Evolutionary conservation across 2,888 invertebrate genomes (phyloP), one percentile per base, ranked within the genome.

Genomic region (Bombylius major): DNA sequence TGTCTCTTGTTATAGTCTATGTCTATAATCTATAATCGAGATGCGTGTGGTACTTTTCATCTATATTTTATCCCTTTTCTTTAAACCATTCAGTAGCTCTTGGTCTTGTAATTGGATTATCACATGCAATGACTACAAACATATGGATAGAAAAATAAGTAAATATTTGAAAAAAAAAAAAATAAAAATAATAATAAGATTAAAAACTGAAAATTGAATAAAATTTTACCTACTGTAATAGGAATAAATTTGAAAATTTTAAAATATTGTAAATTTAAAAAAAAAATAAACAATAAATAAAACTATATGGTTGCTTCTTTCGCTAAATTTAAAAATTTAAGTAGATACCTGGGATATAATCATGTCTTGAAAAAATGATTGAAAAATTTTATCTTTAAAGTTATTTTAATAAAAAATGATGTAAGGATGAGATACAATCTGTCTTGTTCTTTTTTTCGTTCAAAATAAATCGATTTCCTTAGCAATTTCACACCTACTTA

Each of bases 401-500:
- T 45, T 50, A 23, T 23, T 33, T 36, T 53, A 50, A 56, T 56
- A 56, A 56, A 56, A 56, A 56, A 56, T 56, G 52, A 56, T 56
- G 53, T 53, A 56, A 53, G 53, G 53, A 54, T 54, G 54, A 53
- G 55, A 52, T 45, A 51, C 47, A 51, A 55, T 55, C 42, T 39
- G 55, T 55, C 55, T 55, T 34, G 34, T 42, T 50, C 23, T 31
- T 45, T 51, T 36, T 36, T 36, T 36, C 9, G 36, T 36, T 36
- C 9, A 36, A 36, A 50, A 51, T 55, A 55, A 55, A 55, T 55
- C 56, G 56, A 44, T 51, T 36, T 44, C 51, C 52, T 48, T 54
- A 56, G 56, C 53, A 53, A 56, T 58, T 58, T 58, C 58, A 58
- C 58, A 58, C 56, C 56, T 58, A 56, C 54, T 53, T 54, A 47